A percentile compares a stretch with the other conserved stretches of the same genome.
Conservation (phyloP, 2,888 invertebrate species). For the Lithophane ornitopus region DNA sequence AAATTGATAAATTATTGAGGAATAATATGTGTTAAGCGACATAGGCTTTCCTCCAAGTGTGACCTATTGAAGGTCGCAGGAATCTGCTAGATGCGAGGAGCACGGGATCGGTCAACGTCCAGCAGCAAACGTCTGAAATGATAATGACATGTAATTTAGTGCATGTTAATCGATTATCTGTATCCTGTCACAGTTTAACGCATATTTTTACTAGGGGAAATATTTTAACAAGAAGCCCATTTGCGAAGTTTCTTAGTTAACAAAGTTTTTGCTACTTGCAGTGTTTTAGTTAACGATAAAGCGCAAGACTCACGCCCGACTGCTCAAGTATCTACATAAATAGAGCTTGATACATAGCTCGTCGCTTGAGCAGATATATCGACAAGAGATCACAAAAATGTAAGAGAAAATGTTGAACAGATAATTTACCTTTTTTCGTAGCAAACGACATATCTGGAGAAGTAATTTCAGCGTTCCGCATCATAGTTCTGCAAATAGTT, state of each 20-base stretch:
- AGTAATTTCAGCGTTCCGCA: conserved; percentile 15
- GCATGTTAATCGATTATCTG: neutral
- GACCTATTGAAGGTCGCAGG: neutral
- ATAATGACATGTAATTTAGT: neutral
- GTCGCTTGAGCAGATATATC: neutral
- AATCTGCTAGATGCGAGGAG: neutral
- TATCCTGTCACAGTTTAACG: neutral
- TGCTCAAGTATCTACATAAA: conserved; percentile 23
- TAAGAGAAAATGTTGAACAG: neutral
- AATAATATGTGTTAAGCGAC: neutral
- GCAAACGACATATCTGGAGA: conserved; percentile 20
- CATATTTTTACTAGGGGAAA: neutral
- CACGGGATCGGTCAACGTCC: neutral
- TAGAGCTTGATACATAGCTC: conserved; percentile 10
- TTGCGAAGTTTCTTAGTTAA: conserved; percentile 16
- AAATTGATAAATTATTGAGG: conserved; percentile 2
- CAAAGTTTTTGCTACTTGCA: conserved; percentile 18
- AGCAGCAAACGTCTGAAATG: neutral
- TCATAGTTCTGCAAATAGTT: conserved; percentile 5
- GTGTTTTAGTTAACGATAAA: conserved; percentile 40
- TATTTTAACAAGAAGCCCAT: conserved; percentile 17
- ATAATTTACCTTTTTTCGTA: neutral
- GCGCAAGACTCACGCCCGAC: conserved; percentile 27
- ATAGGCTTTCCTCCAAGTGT: neutral
- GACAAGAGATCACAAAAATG: neutral